Evolutionary conservation across 35 echinoderm and acorn worm genomes (phyloP), one percentile per base, ranked within the genome.

Genomic region (Acanthaster planci): DNA sequence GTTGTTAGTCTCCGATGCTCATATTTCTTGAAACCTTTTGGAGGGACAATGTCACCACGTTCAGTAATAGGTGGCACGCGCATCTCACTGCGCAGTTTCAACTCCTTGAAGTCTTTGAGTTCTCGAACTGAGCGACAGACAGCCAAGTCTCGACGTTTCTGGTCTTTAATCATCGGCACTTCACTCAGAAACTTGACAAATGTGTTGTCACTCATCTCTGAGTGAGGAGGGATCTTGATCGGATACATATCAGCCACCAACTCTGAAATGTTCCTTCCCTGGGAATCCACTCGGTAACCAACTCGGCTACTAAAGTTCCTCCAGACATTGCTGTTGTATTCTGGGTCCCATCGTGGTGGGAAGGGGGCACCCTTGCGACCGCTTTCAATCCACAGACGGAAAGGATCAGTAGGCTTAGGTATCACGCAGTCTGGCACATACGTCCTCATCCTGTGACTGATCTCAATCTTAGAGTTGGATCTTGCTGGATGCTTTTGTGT

Each of bases 301-400:
- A 85, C 85, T 0, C 84, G 84, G 12, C 84, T 84, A 30, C 95
- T 90, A 21, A 91, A 97, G 39, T 97, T 97, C 60, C 88, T 79
- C 95, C 95, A 97, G 26, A 97, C 88, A 64, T 97, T 97, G 67
- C 95, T 97, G 83, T 97, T 91, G 53, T 93, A 97, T 14, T 81
- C 80, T 35, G 80, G 77, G 75, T 97, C 95, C 95, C 95, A 97
- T 18, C 80, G 67, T 8, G 91, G 95, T 18, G 91, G 95, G 34
- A 93, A 97, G 15, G 95, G 95, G 8, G 91, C 84, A 12, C 37
- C 68, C 32, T 92, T 52, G 15, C 91, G 79, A 5, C 95, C 89
- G 52, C 83, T 75, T 35, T 97, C 87, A 14, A 93, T 86, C 91
- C 91, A 97, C 54, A 93, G n/a, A 35, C 85, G 77, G 37, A 93